A percentile compares a stretch with the other conserved stretches of the same genome.
These are phyloP conservation scores for Lucinisca nassula DNA, from an alignment of 2,888 invertebrate genomes.

Conservation along the genomic window DNA sequence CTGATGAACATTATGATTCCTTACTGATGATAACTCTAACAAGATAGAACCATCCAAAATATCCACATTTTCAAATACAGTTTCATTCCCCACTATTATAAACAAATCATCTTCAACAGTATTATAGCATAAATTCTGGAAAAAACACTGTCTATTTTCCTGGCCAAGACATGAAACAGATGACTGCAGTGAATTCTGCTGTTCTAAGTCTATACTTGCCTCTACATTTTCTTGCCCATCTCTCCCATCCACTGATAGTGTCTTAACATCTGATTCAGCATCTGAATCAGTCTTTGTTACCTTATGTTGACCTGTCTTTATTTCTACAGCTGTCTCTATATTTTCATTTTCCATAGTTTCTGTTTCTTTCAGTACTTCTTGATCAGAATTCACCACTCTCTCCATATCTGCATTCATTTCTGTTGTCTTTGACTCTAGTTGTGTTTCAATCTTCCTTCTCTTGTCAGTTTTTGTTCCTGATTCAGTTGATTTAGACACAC, in stretches of 20 bases:
- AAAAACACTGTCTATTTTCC: conserved; percentile 85
- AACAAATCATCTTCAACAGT: conserved; percentile 85
- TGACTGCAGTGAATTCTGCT: neutral
- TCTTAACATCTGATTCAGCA: neutral
- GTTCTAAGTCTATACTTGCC: neutral
- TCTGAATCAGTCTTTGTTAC: neutral
- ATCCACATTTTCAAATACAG: conserved; percentile 83
- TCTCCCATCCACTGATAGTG: neutral
- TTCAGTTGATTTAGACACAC: neutral
- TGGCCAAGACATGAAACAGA: conserved; percentile 58
- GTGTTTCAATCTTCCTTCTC: neutral
- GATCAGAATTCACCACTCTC: neutral
- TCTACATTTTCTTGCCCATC: neutral
- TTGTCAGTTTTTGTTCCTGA: neutral
- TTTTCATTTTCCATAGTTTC: neutral
- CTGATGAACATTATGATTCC: conserved; percentile 86
- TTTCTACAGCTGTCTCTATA: neutral
- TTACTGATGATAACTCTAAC: conserved; percentile 87
- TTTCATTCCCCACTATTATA: conserved; percentile 85
- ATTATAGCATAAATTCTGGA: conserved; percentile 88
- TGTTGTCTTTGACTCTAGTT: neutral
- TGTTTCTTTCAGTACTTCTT: neutral
- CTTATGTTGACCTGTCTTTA: neutral
- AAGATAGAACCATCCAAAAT: conserved; percentile 78
- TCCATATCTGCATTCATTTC: neutral